Evolutionary conservation across 2,888 invertebrate species (phyloP).

Genomic region (Catotricha subobsoleta): DNA sequence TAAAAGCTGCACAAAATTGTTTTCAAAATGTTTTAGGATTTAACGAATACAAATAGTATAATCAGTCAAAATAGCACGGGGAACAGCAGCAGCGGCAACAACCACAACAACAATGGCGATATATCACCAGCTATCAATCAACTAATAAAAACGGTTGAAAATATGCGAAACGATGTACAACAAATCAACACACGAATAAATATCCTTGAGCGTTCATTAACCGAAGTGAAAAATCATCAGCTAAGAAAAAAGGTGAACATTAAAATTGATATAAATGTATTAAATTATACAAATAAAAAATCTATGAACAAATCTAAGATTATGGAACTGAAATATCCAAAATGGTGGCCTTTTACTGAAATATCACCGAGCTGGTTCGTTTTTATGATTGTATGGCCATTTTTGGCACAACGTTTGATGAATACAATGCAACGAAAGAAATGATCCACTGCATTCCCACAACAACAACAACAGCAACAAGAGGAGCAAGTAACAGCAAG

Average conservation of each 20-base stretch:
- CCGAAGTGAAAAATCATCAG: conserved; percentile 16
- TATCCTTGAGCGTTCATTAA: conserved; percentile 20
- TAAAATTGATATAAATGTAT: conserved; percentile 3
- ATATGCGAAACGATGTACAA: conserved; percentile 24
- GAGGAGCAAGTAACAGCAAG: too few species aligned
- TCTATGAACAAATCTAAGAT: conserved; percentile 8
- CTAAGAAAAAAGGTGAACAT: conserved; percentile 10
- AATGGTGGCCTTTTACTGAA: conserved; percentile 45
- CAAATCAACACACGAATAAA: conserved; percentile 22
- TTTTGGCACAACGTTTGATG: conserved; percentile 19
- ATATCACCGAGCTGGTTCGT: conserved; percentile 31
- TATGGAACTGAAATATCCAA: conserved; percentile 20
- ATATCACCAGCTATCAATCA: conserved; percentile 16
- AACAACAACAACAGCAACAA: neutral
- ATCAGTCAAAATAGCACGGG: neutral
- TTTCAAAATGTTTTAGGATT: neutral
- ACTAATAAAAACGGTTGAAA: conserved; percentile 21
- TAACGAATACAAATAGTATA: neutral
- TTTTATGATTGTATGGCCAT: conserved; percentile 26
- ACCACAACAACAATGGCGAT: neutral
- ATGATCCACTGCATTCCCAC: neutral
- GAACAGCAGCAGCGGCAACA: neutral
- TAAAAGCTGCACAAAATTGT: neutral
- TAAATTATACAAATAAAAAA: conserved; percentile 1
- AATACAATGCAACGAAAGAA: conserved; percentile 13